A percentile compares a stretch with the other conserved stretches of the same genome.
Conservation (phyloP, 2,113 vertebrate genomes). For the Proterorhinus semilunaris region DNA sequence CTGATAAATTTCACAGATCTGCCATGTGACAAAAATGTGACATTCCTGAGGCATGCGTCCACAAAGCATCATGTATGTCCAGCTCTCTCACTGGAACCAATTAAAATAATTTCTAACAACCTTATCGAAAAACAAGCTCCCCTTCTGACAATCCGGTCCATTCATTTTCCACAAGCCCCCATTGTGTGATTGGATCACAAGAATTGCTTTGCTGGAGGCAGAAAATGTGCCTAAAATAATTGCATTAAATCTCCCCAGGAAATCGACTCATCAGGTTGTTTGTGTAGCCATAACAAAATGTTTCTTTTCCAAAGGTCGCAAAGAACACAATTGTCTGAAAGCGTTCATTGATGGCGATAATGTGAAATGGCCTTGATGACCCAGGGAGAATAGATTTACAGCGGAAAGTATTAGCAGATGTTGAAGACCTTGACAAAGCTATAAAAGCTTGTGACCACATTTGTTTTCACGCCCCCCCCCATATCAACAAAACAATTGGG, state of each 20-base stretch:
- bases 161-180: constrained; percentile 75
- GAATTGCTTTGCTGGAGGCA: constrained; percentile 74
- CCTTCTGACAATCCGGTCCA: constrained; percentile 67
- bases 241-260: constrained; percentile 73
- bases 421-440: constrained; percentile 33
- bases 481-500: constrained; percentile 57
- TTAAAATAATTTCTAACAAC: constrained; percentile 90
- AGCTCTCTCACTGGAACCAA: constrained; percentile 82
- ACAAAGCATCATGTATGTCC: constrained; percentile 80
- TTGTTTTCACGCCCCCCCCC: constrained; percentile 34
- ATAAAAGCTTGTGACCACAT: constrained; percentile 55
- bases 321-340: constrained; percentile 50
- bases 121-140: constrained; percentile 83
- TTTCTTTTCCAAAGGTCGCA: constrained; percentile 71
- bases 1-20: constrained; percentile 90
- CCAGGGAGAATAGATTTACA: constrained; percentile 34
- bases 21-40: constrained; percentile 97
- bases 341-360: constrained; percentile 46
- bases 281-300: constrained; percentile 77
- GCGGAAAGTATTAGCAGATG: constrained; percentile 10
- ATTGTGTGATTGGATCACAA: constrained; percentile 80
- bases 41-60: constrained; percentile 79
- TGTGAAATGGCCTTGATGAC: constrained; percentile 30
- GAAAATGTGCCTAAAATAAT: constrained; percentile 79
- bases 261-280: constrained; percentile 66